A percentile compares a stretch with the other conserved stretches of the same genome.
Conservation (phyloP, 1,140 invertebrate genomes). For the Diploscapter pachys region DNA sequence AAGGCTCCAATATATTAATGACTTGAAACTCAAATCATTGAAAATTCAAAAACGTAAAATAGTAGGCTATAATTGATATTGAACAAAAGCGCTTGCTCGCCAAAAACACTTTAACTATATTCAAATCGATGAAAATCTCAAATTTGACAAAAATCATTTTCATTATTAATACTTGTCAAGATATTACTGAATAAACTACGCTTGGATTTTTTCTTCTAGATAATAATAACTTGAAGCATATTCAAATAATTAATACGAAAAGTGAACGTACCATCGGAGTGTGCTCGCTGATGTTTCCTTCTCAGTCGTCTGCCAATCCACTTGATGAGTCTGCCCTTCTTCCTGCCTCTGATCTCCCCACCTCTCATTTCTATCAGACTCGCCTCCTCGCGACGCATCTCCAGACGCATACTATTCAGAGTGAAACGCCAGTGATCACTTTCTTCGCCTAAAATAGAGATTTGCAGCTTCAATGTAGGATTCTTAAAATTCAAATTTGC, state of each 20-base stretch:
- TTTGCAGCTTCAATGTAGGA: neutral
- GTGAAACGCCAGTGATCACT: conserved; percentile 28
- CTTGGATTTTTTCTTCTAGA: neutral
- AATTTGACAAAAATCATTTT: too few relatives aligned
- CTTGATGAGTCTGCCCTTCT: conserved; percentile 17
- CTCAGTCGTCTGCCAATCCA: conserved; percentile 22
- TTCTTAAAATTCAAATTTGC: too few relatives aligned
- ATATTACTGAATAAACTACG: too few relatives aligned
- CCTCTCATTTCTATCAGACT: conserved; percentile 13
- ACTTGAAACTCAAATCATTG: neutral
- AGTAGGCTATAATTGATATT: too few relatives aligned
- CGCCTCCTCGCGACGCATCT: conserved; percentile 32
- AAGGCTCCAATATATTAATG: neutral
- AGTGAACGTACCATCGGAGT: too few relatives aligned
- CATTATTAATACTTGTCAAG: too few relatives aligned
- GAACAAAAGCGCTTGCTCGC: too few relatives aligned
- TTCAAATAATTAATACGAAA: too few relatives aligned
- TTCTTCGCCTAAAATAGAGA: conserved; percentile 17
- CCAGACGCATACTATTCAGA: conserved; percentile 28
- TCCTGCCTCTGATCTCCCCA: neutral
- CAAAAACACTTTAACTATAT: too few relatives aligned
- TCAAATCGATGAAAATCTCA: too few relatives aligned
- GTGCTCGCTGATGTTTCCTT: neutral
- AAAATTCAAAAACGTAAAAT: too few relatives aligned
- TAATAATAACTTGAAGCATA: neutral